These are phyloP conservation scores for Orchesellides sinensis DNA, from an alignment of 2,888 invertebrate genomes.

Conservation along the genomic window DNA sequence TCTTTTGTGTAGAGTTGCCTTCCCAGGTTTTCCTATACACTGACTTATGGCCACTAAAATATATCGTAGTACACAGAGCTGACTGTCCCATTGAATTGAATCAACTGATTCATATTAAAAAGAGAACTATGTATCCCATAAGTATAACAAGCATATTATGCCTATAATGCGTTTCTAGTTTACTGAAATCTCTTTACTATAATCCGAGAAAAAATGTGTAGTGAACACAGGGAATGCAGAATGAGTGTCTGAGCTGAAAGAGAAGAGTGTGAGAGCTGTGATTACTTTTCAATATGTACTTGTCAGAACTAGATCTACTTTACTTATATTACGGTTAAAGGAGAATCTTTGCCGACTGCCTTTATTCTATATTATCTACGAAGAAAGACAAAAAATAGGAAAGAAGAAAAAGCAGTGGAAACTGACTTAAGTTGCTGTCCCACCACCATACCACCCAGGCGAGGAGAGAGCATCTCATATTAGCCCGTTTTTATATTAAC, in stretches of 20 bases:
- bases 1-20: constrained; percentile 24
- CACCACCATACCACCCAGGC: neutral
- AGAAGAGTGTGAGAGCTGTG: constrained; percentile 32
- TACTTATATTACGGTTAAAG: constrained; percentile 10
- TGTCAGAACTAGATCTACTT: constrained; percentile 25
- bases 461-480: neutral
- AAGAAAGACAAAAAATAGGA: neutral
- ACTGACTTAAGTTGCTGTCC: neutral
- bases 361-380: constrained; percentile 10
- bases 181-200: neutral
- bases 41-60: neutral
- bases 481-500: neutral
- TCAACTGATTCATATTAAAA: constrained; percentile 37
- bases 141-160: too few species aligned
- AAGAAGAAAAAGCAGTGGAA: neutral
- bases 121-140: too few species aligned
- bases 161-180: too few species aligned
- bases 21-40: neutral
- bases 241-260: constrained; percentile 10
- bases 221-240: constrained; percentile 13
- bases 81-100: constrained; percentile 32
- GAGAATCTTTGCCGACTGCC: constrained; percentile 13
- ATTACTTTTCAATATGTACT: constrained; percentile 55
- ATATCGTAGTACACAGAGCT: neutral
- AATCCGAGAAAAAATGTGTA: neutral